Evolutionary conservation across 2,797 vertebrate genomes (phyloP), one percentile per base, ranked within the genome.

Genomic region (Malacoraja senta): DNA sequence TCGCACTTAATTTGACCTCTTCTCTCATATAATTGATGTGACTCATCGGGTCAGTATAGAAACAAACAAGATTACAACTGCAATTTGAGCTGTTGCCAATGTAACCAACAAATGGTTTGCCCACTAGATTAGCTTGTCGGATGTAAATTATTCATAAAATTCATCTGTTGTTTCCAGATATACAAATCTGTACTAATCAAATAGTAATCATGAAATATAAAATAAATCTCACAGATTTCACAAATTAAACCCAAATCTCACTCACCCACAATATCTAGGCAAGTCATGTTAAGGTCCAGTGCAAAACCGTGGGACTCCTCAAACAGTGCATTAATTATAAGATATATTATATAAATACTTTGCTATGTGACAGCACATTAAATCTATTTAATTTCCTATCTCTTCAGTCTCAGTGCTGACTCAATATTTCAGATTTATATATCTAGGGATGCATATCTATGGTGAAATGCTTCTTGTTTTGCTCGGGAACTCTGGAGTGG

Each of bases 11-110:
- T 76, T 44, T 76, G 72, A 72, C 90, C 35, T 76, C 90, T 76
- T 74, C 71, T 76, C 68, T 53, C 17, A 29, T 71, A 38, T 72
- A 90, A 90, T 90, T 90, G 86, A 71, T 53, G 72, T 76, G 90
- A 76, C 35, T 92, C 90, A 92, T 44, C 17, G 26, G 21, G 35
- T 26, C 71, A 29, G 65, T 58, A 76, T 53, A 24, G 68, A 53
- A 72, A 53, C 38, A 10, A 44, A 38, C 38, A 29, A 38, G 26
- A 91, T 7, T 26, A 21, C 53, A 84, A 58, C 17, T 44, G 68
- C 1, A 53, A 76, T 92, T 92, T 76, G 38, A 72, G 38, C 35
- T 53, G 44, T 44, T 76, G 29, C 38, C 38, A 74, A 76, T 74
- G 26, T 72, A 53, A 92, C 71, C 90, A 92, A 44, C 3, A 76